Evolutionary conservation across 23 tunicate species (phyloP).

Genomic region (Styela plicata): DNA sequence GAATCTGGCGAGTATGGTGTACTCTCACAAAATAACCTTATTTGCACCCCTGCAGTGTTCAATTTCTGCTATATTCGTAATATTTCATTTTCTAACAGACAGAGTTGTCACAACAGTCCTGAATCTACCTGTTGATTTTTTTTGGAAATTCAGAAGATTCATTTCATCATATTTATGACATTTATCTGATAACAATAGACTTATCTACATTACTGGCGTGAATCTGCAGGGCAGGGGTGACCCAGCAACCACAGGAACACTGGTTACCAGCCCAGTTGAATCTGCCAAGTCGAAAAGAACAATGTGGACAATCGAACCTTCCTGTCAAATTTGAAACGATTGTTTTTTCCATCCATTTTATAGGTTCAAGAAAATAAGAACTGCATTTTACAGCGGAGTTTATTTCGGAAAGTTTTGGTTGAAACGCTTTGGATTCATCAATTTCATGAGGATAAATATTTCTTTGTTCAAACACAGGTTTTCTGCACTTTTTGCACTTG

Average conservation of each 20-base stretch:
- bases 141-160: too few relatives aligned
- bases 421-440: conserved; percentile 21
- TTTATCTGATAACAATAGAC: too few relatives aligned
- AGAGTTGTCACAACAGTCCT: too few relatives aligned
- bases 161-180: too few relatives aligned
- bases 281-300: conserved; percentile 18
- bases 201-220: conserved; percentile 29
- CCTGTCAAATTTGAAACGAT: conserved; percentile 1
- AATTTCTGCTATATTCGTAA: too few relatives aligned
- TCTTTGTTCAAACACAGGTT: conserved; percentile 7
- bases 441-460: conserved; percentile 25
- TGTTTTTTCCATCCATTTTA: conserved; percentile 20
- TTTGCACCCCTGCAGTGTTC: too few relatives aligned
- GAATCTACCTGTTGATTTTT: too few relatives aligned
- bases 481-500: conserved; percentile 23
- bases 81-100: too few relatives aligned
- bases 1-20: too few relatives aligned
- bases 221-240: conserved; percentile 22
- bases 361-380: conserved; percentile 28
- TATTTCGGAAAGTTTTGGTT: background rate
- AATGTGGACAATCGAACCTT: conserved; percentile 20
- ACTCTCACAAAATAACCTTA: too few relatives aligned
- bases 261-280: conserved; percentile 26
- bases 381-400: conserved; percentile 7
- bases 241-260: conserved; percentile 26